Evolutionary conservation across 1,140 invertebrate species (phyloP).

Genomic region (Amyelois transitella): DNA sequence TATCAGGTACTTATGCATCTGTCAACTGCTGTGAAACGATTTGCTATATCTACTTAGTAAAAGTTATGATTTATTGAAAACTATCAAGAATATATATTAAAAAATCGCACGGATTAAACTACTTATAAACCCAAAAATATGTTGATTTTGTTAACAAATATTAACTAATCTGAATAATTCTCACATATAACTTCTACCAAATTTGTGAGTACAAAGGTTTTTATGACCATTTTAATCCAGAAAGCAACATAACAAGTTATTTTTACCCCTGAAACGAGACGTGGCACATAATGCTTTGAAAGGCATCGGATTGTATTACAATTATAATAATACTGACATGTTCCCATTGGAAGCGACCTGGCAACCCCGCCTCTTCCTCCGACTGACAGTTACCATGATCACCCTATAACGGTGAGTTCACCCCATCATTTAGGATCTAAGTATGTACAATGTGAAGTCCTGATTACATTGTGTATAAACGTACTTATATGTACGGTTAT

Average conservation of each 20-base stretch:
- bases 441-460: too few species aligned
- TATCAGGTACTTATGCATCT: too few species aligned
- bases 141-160: too few species aligned
- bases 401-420: constrained; percentile 29
- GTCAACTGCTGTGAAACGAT: too few species aligned
- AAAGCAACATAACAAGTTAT: neutral
- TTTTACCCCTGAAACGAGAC: neutral
- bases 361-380: constrained; percentile 63
- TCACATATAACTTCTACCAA: too few species aligned
- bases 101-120: too few species aligned
- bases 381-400: constrained; percentile 45
- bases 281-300: neutral
- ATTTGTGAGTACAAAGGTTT: neutral
- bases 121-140: too few species aligned
- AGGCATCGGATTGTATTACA: constrained; percentile 20
- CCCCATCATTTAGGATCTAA: neutral
- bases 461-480: neutral
- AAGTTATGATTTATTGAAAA: too few species aligned
- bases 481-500: too few species aligned
- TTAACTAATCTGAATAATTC: too few species aligned
- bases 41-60: too few species aligned
- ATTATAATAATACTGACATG: constrained; percentile 24
- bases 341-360: constrained; percentile 51
- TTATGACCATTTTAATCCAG: neutral
- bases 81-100: too few species aligned